Conservation (phyloP, 1,140 invertebrate genomes). For the Drosophila ironensis region DNA sequence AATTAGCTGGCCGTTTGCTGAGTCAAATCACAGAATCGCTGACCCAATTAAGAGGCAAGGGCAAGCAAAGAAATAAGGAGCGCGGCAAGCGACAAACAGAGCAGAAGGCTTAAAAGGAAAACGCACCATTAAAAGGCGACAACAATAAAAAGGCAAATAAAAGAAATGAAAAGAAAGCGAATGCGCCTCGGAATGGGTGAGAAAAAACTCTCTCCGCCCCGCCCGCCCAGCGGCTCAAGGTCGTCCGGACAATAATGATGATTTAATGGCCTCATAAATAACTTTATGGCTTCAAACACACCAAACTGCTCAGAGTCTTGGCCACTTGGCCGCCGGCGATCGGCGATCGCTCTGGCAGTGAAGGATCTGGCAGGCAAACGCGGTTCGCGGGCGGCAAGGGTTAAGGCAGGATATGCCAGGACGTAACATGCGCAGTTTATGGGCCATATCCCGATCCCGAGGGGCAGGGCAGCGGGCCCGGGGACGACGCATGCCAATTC, state of each 20-base stretch:
- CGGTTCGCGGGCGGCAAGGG: slow-evolving; percentile 3
- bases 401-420: slow-evolving; percentile 9
- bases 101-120: slow-evolving; percentile 58
- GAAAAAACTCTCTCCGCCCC: slow-evolving; percentile 15
- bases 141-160: slow-evolving; percentile 67
- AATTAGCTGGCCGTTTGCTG: slow-evolving; percentile 32
- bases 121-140: slow-evolving; percentile 55
- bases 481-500: slow-evolving; percentile 10
- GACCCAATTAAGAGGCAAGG: slow-evolving; percentile 47
- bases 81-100: too few species aligned
- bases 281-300: slow-evolving; percentile 66
- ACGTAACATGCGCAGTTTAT: slow-evolving; percentile 44
- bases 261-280: slow-evolving; percentile 81
- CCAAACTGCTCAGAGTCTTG: neutral
- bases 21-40: slow-evolving; percentile 42
- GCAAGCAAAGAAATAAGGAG: slow-evolving; percentile 15
- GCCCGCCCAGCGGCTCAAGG: slow-evolving; percentile 62
- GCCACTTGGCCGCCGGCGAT: slow-evolving; percentile 21
- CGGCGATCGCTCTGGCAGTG: slow-evolving; percentile 19
- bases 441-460: slow-evolving; percentile 11
- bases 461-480: neutral
- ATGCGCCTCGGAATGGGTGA: slow-evolving; percentile 58
- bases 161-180: slow-evolving; percentile 73
- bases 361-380: neutral
- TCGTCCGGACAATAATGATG: slow-evolving; percentile 76